Base-by-base conservation (phyloP, 2,797 vertebrate species). In the Sandelia bainsii region DNA sequence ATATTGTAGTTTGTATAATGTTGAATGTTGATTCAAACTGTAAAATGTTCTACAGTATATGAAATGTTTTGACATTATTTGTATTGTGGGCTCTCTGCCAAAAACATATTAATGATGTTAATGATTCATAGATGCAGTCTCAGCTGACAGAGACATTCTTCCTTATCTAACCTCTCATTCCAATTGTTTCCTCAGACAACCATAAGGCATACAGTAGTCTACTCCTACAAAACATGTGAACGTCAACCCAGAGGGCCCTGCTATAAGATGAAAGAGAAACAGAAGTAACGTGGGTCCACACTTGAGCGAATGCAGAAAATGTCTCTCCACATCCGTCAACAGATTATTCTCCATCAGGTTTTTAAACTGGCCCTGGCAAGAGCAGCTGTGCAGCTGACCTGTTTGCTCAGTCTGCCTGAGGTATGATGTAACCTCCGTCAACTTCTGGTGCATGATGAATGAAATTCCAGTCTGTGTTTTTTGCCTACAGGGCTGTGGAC, bases 381-480 rank as follows among this genome's bases (percentile, higher is more conserved):
- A 90, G 80, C 87, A 90, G 86, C 85, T 87, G 85, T 88, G 84
- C 82, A 46, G 75, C 77, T 72, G 83, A 87, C 86, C 84, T 82
- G 67, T 71, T 80, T 72, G n/a, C 75, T 74, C 76, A 48, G 70
- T 69, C 75, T 59, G 80, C 84, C 87, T 58, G 81, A 83, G 83
- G 82, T 76, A 76, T 78, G 83, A 88, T 81, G 88, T 72, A 89
- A 89, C 84, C 72, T 75, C 73, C 58, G 74, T 69, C 54, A 87
- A 90, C 82, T 82, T 83, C 81, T 89, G 81, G 85, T 89, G 90
- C 90, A 87, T 83, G 85, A 89, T 84, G 77, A 88, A 85, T 70
- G 62, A 39, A 87, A 82, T 80, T 84, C 81, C 78, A 56, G 83
- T 86, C 82, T 90, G 80, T 77, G 69, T 87, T 84, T 72, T 34